Conservation (phyloP, 2,797 vertebrate species). For the Pseudochaenichthys georgianus region DNA sequence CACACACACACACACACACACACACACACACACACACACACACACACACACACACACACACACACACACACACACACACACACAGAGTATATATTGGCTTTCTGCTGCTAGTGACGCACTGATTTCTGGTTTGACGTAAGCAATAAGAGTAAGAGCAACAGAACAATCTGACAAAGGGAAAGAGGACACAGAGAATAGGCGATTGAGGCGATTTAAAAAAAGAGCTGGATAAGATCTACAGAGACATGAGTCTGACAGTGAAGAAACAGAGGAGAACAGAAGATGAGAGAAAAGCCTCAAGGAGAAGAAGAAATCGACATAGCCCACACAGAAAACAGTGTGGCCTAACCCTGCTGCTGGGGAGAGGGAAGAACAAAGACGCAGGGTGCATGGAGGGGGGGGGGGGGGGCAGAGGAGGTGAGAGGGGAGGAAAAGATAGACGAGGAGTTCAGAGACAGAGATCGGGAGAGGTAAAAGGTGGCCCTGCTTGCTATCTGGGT, state of each 20-base stretch:
- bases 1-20: too few species aligned
- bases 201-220: constrained; percentile 9
- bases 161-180: constrained; percentile 4
- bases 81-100: not conserved
- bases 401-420: constrained; percentile 49
- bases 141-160: not conserved
- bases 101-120: constrained; percentile 24
- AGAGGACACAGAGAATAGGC: constrained; percentile 15
- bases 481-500: constrained; percentile 23
- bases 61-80: not conserved
- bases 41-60: not conserved
- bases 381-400: constrained; percentile 28
- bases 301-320: constrained; percentile 59
- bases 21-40: not conserved
- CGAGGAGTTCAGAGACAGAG: constrained; percentile 41
- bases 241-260: constrained; percentile 20
- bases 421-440: constrained; percentile 51
- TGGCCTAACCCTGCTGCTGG: constrained; percentile 57
- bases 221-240: constrained; percentile 25
- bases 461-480: constrained; percentile 44
- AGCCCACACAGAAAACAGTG: constrained; percentile 65
- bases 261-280: constrained; percentile 40
- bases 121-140: constrained; percentile 48
- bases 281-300: constrained; percentile 39
- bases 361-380: constrained; percentile 63